Conservation (phyloP, 2,888 invertebrate genomes). For the Tetropium fuscum region DNA sequence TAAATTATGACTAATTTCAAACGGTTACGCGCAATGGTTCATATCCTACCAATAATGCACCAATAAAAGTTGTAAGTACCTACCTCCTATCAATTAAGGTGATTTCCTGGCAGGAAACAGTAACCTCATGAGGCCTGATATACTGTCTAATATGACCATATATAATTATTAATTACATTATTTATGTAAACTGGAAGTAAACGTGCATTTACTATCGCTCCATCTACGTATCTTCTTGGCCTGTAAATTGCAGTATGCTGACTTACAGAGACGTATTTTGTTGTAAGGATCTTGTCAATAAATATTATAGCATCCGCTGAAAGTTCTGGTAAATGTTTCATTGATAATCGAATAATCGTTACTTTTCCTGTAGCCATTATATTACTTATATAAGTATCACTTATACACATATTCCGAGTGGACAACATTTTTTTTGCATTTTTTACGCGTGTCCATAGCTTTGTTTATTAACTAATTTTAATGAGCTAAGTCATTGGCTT, state of each 20-base stretch:
- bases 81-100: not conserved
- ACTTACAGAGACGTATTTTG: not conserved
- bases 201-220: not conserved
- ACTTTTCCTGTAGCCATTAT: too few relatives aligned
- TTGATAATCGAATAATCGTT: too few relatives aligned
- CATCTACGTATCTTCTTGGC: constrained; percentile 2
- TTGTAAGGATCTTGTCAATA: not conserved
- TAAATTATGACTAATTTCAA: too few relatives aligned
- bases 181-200: constrained; percentile 13
- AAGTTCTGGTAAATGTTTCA: not conserved
- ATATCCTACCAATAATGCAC: not conserved
- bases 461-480: too few relatives aligned
- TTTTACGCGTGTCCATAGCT: too few relatives aligned
- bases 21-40: not conserved
- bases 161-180: constrained; percentile 4
- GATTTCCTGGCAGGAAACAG: constrained; percentile 9
- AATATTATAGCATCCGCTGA: not conserved
- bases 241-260: constrained; percentile 5
- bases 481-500: too few relatives aligned
- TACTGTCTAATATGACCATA: constrained; percentile 9
- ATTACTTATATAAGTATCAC: too few relatives aligned
- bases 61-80: not conserved
- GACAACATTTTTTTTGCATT: too few relatives aligned
- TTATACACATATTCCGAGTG: too few relatives aligned
- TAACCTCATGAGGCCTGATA: not conserved